These are phyloP conservation scores for Strix uralensis DNA, from an alignment of 2,113 vertebrate species.

Conservation along the genomic window DNA sequence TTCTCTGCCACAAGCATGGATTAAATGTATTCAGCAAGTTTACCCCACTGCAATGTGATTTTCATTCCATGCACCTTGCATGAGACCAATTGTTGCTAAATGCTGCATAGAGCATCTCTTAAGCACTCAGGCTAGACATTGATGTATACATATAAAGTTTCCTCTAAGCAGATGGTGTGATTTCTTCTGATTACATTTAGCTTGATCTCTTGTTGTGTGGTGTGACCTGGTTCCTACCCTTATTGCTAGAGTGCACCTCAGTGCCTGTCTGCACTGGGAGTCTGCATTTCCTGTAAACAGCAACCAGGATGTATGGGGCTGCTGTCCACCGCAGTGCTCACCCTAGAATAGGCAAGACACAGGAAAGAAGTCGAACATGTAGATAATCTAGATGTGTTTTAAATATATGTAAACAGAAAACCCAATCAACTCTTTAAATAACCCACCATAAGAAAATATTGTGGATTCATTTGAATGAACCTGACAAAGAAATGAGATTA, in stretches of 20 bases:
- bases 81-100: background rate
- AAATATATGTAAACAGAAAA: background rate
- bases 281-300: background rate
- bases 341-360: background rate
- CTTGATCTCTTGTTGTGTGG: background rate
- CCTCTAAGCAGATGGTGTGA: background rate
- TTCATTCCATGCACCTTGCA: background rate
- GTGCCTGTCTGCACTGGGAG: background rate
- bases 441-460: background rate
- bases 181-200: background rate
- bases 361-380: background rate
- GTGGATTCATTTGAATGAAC: background rate
- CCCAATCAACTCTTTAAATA: background rate
- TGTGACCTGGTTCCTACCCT: background rate
- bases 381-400: background rate
- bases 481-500: background rate
- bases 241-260: background rate
- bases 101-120: background rate
- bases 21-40: background rate
- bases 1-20: background rate
- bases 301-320: background rate
- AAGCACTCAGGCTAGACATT: background rate
- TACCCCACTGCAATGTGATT: background rate
- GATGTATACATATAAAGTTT: background rate
- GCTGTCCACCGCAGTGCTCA: background rate